Conservation (phyloP, 2,888 invertebrate genomes). For the Nemoura dubitans region DNA sequence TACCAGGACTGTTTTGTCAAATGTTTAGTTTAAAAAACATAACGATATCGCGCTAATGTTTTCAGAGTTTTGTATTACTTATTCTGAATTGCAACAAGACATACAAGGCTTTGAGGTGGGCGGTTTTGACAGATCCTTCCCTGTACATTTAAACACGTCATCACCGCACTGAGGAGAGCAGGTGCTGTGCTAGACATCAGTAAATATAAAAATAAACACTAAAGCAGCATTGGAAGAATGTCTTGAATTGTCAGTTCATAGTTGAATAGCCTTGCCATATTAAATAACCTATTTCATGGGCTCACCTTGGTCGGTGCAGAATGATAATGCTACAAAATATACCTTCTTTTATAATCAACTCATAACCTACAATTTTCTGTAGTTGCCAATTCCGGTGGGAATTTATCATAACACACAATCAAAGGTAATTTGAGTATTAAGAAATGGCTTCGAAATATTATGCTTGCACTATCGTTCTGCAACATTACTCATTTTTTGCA, state of each 20-base stretch:
- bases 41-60: too few relatives aligned
- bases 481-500: not conserved
- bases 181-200: not conserved
- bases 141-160: slow-evolving; percentile 24
- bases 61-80: too few relatives aligned
- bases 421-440: not conserved
- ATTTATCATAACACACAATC: not conserved
- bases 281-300: not conserved
- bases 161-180: not conserved
- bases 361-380: not conserved
- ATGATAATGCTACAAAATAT: not conserved
- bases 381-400: not conserved
- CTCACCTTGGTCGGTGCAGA: not conserved
- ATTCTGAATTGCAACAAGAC: not conserved
- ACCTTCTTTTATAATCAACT: not conserved
- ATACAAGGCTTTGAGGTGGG: not conserved
- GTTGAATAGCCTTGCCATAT: not conserved
- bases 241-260: not conserved
- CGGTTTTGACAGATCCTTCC: not conserved
- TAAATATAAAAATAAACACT: not conserved
- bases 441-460: not conserved
- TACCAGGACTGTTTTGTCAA: too few relatives aligned
- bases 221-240: not conserved
- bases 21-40: too few relatives aligned
- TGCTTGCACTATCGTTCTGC: not conserved